Evolutionary conservation across 2,797 vertebrate species (phyloP), one percentile per base, ranked within the genome.

Genomic region (Neostethus bicornis): DNA sequence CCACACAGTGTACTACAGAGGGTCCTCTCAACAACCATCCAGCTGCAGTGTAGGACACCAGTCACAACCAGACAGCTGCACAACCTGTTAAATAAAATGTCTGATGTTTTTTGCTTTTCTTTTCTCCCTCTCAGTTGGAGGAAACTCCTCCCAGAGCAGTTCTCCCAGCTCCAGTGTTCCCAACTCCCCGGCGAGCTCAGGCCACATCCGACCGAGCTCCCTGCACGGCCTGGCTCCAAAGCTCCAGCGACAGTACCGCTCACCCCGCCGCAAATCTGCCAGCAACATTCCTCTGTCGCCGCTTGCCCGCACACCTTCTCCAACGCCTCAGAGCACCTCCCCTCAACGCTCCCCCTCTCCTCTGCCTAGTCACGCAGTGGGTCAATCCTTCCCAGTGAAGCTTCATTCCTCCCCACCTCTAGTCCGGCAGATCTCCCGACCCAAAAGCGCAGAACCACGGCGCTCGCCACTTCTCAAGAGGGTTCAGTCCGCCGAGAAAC

Each of bases 201-300:
- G 94, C 7, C 96, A 98, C 79, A 95, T 97, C 80, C 89, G 96
- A 12, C 97, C 97, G 69, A 98, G 95, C 76, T 97, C 96, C 13
- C 92, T 99, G 32, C 95, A 96, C 0, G 96, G 97, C 44, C 87
- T 99, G 17, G 96, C 94, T 10, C 96, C 96, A 11, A 99, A 99
- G 80, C 94, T 99, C 17, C 97, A 98, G 69, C 94, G 97, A 19
- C 96, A 98, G 68, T 98, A 96, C 83, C 92, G 96, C 44, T 99
- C 97, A 0, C 95, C 97, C 0, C 88, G 97, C 4, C 94, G 96
- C 79, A 97, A 98, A 85, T 98, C 97, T 0, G 96, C 96, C 0
- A 95, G 96, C 31, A 98, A 95, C 86, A 98, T 99, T 84, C 96
- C 97, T 0, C 92, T 98, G 32, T 99, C 97, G 0, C 97, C 97